Conservation (phyloP, 2,888 invertebrate species). For the Drosophila percnosoma region DNA sequence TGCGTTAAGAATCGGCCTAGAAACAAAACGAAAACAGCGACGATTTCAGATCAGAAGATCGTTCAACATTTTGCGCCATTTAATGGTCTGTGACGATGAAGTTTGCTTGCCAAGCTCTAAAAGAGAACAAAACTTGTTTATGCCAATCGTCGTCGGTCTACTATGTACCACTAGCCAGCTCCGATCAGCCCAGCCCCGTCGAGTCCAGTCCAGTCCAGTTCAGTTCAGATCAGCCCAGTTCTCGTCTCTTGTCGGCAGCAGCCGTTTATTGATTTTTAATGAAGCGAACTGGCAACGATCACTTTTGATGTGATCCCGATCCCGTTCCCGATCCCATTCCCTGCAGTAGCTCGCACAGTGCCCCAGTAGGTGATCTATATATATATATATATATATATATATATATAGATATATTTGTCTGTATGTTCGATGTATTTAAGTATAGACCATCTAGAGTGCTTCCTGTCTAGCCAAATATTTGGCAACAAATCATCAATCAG, state of each 20-base stretch:
- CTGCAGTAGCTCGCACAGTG: slow-evolving; percentile 17
- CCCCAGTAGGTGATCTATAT: neutral
- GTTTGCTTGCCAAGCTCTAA: neutral
- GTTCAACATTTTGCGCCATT: slow-evolving; percentile 72
- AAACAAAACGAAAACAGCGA: neutral
- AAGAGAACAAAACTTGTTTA: slow-evolving; percentile 28
- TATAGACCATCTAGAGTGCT: slow-evolving; percentile 22
- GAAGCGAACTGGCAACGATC: slow-evolving; percentile 71
- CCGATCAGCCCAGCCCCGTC: neutral
- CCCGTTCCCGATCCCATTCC: slow-evolving; percentile 5
- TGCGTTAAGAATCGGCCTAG: neutral
- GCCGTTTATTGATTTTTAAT: slow-evolving; percentile 83
- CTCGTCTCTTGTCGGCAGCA: slow-evolving; percentile 35
- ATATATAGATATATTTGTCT: neutral
- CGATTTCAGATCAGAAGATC: slow-evolving; percentile 31
- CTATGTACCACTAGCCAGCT: slow-evolving; percentile 15
- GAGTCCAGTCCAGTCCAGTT: neutral
- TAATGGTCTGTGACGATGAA: slow-evolving; percentile 44
- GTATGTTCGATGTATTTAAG: neutral
- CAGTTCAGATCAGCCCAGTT: neutral
- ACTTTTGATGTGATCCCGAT: slow-evolving; percentile 56
- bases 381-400: neutral
- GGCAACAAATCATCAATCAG: slow-evolving; percentile 76
- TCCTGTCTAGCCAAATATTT: slow-evolving; percentile 73
- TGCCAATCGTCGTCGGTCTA: slow-evolving; percentile 11